These are phyloP conservation scores for Tachina fera DNA, from an alignment of 2,888 invertebrate genomes.

Conservation along the genomic window DNA sequence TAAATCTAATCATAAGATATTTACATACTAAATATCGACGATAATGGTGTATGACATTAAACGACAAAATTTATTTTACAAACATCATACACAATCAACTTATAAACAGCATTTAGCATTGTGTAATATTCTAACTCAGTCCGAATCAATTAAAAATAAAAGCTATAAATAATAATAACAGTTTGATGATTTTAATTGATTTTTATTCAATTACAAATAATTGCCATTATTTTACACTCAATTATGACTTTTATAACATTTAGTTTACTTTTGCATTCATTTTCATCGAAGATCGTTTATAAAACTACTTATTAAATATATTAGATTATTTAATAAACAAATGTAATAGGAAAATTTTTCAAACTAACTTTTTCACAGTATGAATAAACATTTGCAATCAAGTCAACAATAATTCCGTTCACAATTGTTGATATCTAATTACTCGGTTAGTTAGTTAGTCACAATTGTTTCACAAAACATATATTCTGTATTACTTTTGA, in stretches of 20 bases:
- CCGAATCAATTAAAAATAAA: slow-evolving; percentile 11
- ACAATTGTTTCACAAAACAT: too few species aligned
- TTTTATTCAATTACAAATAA: slow-evolving; percentile 30
- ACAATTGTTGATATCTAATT: too few species aligned
- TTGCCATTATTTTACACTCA: slow-evolving; percentile 25
- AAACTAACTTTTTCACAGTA: too few species aligned
- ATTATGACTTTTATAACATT: slow-evolving; percentile 21
- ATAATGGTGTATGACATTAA: slow-evolving; percentile 20
- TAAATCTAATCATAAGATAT: background rate
- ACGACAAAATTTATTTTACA: background rate
- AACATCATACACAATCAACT: background rate
- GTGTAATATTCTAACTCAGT: slow-evolving; percentile 1
- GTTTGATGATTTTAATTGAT: slow-evolving; percentile 16
- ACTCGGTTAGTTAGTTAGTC: too few species aligned
- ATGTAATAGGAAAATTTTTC: too few species aligned
- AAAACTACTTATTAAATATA: background rate
- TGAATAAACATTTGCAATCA: too few species aligned
- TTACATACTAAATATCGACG: slow-evolving; percentile 30
- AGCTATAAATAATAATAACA: slow-evolving; percentile 23
- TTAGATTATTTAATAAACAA: background rate
- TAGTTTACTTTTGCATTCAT: background rate
- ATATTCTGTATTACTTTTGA: too few species aligned
- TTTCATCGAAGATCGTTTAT: background rate
- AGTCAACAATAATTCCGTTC: too few species aligned
- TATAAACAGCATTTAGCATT: slow-evolving; percentile 16